Base-by-base conservation (phyloP, 2,888 invertebrate genomes). In the Acleris emargana region DNA sequence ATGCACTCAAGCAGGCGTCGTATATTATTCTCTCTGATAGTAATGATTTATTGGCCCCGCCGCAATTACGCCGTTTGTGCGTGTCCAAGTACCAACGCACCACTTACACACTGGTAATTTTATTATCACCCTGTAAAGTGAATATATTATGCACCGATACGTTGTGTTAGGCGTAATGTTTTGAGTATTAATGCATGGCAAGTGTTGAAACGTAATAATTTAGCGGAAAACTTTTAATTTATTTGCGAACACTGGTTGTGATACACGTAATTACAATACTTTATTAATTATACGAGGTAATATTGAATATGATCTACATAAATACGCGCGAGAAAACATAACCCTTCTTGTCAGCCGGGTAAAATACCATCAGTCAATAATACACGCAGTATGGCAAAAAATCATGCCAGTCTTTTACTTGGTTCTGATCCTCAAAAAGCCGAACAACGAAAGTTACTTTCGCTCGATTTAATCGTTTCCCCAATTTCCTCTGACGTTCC, bases 21-120 rank as follows among this genome's bases (percentile, higher is more conserved):
- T 84, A 84, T 83, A 80, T 84, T 83, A 85, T 80, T 79, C 77
- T 76, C 75, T 78, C 75, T 73, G 79, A 80, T 80, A 78, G 61
- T 47, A 61, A 82, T 88, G 88, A 90, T 90, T 90, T 90, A 89
- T 87, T 74, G 68, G 70, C 76, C 77, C 77, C 78, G 75, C 76
- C 76, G 81, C 83, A 83, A 87, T 88, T 87, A 88, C 82, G 79
- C 78, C 81, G 78, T 81, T 83, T 84, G 83, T 84, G 76, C 77
- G 77, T 79, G 73, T 67, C 55, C 51, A 45, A 66, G 66, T 61
- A 61, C 54, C 60, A 66, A 57, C 57, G 16, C n/a, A 43, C 60
- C 57, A 66, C 66, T 62, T 70, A 64, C 51, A 62, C 63, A 49
- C 63, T 61, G 53, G 69, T 68, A 63, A 68, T 72, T 69, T 71